A percentile compares a stretch with the other conserved stretches of the same genome.
Conservation (phyloP, 1,140 invertebrate species). For the Lordiphosa mommai region DNA sequence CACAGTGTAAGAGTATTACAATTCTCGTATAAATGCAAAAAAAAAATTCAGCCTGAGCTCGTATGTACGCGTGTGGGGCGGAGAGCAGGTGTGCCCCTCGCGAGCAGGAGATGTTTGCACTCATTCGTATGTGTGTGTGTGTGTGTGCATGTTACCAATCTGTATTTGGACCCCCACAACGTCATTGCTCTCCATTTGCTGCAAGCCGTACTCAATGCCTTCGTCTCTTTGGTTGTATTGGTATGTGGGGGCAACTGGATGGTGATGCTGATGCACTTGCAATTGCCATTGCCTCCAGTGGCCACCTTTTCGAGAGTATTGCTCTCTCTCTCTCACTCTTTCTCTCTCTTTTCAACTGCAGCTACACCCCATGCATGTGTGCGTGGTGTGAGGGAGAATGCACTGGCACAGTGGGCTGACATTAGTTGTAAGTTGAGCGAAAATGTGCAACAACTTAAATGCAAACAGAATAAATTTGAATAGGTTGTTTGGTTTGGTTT, state of each 20-base stretch:
- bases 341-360: conserved; percentile 15
- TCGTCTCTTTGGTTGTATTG: conserved; percentile 64
- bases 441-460: not conserved
- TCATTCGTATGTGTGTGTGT: conserved; percentile 4
- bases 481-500: not conserved
- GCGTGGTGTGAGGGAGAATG: conserved; percentile 17
- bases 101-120: conserved; percentile 41
- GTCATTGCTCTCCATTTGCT: conserved; percentile 51
- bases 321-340: conserved; percentile 14
- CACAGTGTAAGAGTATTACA: conserved; percentile 13
- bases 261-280: conserved; percentile 41
- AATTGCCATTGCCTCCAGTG: not conserved
- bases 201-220: conserved; percentile 59
- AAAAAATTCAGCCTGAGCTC: conserved; percentile 4
- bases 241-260: conserved; percentile 49
- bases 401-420: conserved; percentile 31
- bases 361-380: conserved; percentile 2
- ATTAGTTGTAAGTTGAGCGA: not conserved
- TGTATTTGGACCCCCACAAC: not conserved
- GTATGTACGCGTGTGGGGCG: conserved; percentile 33
- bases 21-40: conserved; percentile 6
- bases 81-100: conserved; percentile 56
- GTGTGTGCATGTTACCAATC: not conserved
- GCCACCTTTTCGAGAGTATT: not conserved
- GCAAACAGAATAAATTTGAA: not conserved